Evolutionary conservation across 1,140 invertebrate species (phyloP).

Genomic region (Drosophila pseudoananassae): DNA sequence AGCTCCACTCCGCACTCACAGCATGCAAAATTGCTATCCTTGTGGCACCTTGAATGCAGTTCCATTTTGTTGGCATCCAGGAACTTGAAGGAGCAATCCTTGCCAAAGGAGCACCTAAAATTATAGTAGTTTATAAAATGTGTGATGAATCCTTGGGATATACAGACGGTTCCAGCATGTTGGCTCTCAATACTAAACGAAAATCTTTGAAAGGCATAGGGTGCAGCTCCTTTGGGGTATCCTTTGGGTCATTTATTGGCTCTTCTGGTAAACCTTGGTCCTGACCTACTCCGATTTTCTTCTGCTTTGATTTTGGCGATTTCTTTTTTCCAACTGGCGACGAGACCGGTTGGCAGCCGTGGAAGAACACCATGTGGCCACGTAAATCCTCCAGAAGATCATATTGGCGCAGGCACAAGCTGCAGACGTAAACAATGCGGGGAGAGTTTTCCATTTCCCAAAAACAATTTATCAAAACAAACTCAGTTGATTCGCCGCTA

Average conservation of each 20-base stretch:
- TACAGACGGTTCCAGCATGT: constrained; percentile 55
- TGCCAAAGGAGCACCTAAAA: constrained; percentile 84
- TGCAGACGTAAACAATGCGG: constrained; percentile 84
- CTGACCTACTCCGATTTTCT: neutral
- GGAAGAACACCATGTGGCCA: constrained; percentile 85
- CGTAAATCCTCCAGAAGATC: constrained; percentile 84
- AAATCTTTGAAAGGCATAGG: constrained; percentile 78
- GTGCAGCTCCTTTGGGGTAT: constrained; percentile 42
- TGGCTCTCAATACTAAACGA: constrained; percentile 55
- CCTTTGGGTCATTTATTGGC: neutral
- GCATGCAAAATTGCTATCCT: constrained; percentile 84
- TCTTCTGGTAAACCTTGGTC: neutral
- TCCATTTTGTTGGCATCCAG: constrained; percentile 84
- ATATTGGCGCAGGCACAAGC: constrained; percentile 85
- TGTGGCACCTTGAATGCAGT: constrained; percentile 85
- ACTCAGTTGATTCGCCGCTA: neutral
- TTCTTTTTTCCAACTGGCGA: constrained; percentile 7
- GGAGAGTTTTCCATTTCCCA: constrained; percentile 41
- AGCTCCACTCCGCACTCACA: constrained; percentile 85
- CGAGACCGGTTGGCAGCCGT: constrained; percentile 53
- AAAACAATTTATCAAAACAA: neutral
- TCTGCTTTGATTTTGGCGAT: constrained; percentile 13
- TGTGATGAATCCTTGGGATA: neutral
- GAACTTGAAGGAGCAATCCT: constrained; percentile 85
- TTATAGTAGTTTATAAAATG: neutral